Evolutionary conservation across 2,113 vertebrate species (phyloP), one percentile per base, ranked within the genome.

Genomic region (Penelope pileata): DNA sequence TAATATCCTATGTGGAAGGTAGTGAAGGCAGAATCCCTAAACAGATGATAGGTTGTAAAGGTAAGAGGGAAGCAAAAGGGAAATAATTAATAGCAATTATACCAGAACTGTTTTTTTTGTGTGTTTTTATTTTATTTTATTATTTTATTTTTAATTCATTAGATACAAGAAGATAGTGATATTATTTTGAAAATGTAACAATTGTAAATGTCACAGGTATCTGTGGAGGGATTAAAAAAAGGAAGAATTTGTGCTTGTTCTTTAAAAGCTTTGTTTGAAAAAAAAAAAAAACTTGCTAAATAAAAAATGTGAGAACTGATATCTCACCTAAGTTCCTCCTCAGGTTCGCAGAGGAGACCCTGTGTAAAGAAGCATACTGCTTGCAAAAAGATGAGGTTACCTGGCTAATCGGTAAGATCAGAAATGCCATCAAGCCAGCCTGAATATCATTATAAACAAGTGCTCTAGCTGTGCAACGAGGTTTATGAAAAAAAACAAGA

Each of bases 251-350:
- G 1, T 72, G 3, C 6, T 4, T 66, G 3, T 64, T 76, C 4
- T 64, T 45, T 32, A 58, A 84, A 86, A 86, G 10, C 12, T 16
- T 64, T 53, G 21, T 34, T 58, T 16, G 10, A 9, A 56, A 76
- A 76, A n/a, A 48, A 11, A 30, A 38, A 74, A 16, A 36, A 19
- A 10, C 0, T 17, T 43, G 7, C 10, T 34, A 36, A 9, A n/a
- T 10, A 53, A 7, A 79, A 32, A 36, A 45, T 51, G n/a, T n/a
- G 22, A 53, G 13, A 58, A 62, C 8, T 7, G 50, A 4, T 17
- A 58, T 43, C 0, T 1, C 24, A n/a, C 5, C 45, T 7, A 67
- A 81, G 36, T 34, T n/a, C 7, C 6, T 12, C 5, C 5, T 32
- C 7, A 9, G 40, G 60, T 74, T 72, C 38, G 70, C 30, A 76